Conservation (phyloP, 1,140 invertebrate genomes). For the Halesus radiatus region DNA sequence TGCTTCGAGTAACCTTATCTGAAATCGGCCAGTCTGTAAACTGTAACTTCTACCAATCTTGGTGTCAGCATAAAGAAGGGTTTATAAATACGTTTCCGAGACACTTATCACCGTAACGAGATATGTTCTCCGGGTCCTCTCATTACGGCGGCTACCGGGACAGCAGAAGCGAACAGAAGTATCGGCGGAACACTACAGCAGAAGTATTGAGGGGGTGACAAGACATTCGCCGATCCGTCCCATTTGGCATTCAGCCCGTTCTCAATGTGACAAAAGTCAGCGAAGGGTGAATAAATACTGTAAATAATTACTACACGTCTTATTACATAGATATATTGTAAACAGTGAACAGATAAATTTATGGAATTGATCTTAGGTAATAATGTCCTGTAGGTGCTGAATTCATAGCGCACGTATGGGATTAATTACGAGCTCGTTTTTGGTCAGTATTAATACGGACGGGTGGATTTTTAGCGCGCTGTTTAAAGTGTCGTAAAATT, state of each 20-base stretch:
- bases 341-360: not conserved
- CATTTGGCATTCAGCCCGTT: constrained; percentile 17
- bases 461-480: too few relatives aligned
- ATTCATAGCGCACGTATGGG: too few relatives aligned
- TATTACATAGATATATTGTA: not conserved
- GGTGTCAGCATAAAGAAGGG: not conserved
- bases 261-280: constrained; percentile 16
- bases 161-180: constrained; percentile 10
- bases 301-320: not conserved
- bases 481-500: too few relatives aligned
- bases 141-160: constrained; percentile 39
- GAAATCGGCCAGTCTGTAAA: too few relatives aligned
- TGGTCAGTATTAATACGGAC: too few relatives aligned
- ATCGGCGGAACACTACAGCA: constrained; percentile 3
- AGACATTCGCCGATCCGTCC: constrained; percentile 26
- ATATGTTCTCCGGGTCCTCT: constrained; percentile 29
- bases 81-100: constrained; percentile 32
- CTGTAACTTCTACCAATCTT: not conserved
- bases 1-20: too few relatives aligned
- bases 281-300: not conserved
- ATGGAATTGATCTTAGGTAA: not conserved
- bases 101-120: constrained; percentile 35
- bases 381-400: too few relatives aligned
- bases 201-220: constrained; percentile 16
- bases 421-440: too few relatives aligned